Evolutionary conservation across 2,113 vertebrate genomes (phyloP).

Genomic region (Xenotilapia longispinis): DNA sequence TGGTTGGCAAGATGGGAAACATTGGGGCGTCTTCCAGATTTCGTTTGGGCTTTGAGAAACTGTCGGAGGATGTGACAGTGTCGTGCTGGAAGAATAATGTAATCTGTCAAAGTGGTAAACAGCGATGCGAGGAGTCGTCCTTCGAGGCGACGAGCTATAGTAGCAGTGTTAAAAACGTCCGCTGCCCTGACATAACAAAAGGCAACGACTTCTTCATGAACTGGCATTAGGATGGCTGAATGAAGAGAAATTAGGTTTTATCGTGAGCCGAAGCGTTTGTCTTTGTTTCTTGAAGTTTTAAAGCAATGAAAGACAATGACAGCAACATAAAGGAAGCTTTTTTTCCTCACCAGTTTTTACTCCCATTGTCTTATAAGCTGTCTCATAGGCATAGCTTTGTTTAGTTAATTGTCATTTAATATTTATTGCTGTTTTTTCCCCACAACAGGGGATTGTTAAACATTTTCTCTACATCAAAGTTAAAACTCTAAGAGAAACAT

Average conservation of each 20-base stretch:
- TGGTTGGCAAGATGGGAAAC: conserved; percentile 3
- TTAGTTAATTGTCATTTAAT: neutral
- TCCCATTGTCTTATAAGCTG: neutral
- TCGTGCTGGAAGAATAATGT: conserved; percentile 52
- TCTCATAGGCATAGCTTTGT: neutral
- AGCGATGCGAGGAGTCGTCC: conserved; percentile 51
- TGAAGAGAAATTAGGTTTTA: neutral
- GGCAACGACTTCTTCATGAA: conserved; percentile 68
- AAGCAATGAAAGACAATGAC: neutral
- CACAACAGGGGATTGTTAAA: neutral
- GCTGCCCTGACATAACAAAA: conserved; percentile 56
- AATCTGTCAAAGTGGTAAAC: conserved; percentile 65
- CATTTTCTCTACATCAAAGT: neutral
- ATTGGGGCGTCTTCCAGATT: neutral
- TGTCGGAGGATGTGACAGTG: conserved; percentile 45
- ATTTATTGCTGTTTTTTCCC: neutral
- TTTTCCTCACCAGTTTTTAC: neutral
- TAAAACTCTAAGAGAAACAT: neutral
- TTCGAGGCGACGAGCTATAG: conserved; percentile 64
- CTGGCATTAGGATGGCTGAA: neutral
- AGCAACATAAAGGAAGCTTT: neutral
- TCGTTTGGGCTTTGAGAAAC: neutral
- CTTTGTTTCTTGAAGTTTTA: neutral
- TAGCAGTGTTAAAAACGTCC: conserved; percentile 62
- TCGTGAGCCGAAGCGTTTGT: neutral